Base-by-base conservation (phyloP, 2,888 invertebrate genomes). In the Corbicula japonica region DNA sequence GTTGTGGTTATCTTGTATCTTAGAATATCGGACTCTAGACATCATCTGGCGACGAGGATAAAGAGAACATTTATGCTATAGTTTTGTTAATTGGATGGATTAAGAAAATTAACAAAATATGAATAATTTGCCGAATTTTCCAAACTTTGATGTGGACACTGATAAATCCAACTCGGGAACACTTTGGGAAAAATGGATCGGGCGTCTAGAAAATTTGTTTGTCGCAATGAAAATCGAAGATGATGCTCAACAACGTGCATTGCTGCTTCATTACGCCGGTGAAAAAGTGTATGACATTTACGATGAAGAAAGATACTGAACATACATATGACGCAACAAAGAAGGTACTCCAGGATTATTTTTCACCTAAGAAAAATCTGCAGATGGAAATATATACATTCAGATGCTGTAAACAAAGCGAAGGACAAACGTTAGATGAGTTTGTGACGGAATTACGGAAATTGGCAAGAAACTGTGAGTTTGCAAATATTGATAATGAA, bases 321-420 rank as follows among this genome's bases (percentile, higher is more conserved):
- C 26, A 32, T 15, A 79, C 62, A 8, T 82, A 69, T 38, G 68
- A 34, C n/a, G 69, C 52, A n/a, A 76, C 76, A 41, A 82, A 82
- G 32, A 41, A 62, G 2, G 74, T 74, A 12, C 46, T 83, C 0
- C 18, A 18, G 18, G 35, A 70, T n/a, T 85, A 84, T 56, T 81
- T 84, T 56, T n/a, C 66, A 26, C 79, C 78, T 12, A 62, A 73
- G 30, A 81, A 73, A 62, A 83, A 83, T 26, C 41, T 46, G 5
- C 80, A 84, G 48, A 80, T 85, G 78, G 80, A 83, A 60, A 70
- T 85, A 2, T 80, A 80, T 58, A 68, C 65, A 44, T 85, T 80
- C 38, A 32, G 83, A 23, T 48, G 26, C 12, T 63, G 62, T 48
- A 85, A 83, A 78, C 83, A 85, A 52, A 61, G 35, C 35, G 68